These are phyloP conservation scores for Coluber constrictor DNA, from an alignment of 2,797 vertebrate genomes.

Conservation along the genomic window DNA sequence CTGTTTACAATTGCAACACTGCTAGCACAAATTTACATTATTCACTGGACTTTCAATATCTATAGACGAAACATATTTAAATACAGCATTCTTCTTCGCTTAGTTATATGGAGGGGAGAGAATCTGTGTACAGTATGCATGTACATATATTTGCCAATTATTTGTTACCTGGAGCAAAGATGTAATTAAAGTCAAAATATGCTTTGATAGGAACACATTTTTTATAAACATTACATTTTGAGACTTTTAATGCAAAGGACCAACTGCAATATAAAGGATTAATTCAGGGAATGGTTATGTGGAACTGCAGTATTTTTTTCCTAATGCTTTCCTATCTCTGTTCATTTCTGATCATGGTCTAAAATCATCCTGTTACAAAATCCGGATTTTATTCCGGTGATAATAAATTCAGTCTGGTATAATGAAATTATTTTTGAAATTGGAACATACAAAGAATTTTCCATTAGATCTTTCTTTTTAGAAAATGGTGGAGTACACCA, in stretches of 20 bases:
- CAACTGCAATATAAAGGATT: neutral
- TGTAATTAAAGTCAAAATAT: neutral
- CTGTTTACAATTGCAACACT: neutral
- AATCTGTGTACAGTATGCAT: neutral
- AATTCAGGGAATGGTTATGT: neutral
- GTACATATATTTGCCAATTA: neutral
- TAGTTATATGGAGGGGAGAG: neutral
- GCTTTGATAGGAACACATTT: neutral
- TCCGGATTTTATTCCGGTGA: neutral
- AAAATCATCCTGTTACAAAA: neutral
- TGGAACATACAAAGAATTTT: neutral
- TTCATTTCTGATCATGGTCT: neutral
- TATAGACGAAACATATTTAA: neutral
- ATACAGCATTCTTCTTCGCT: neutral
- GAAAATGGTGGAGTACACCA: neutral
- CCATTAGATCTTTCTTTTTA: neutral
- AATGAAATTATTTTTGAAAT: neutral
- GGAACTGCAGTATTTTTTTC: neutral
- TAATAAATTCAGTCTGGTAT: neutral
- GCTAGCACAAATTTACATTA: neutral
- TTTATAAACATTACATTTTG: neutral
- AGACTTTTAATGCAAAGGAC: neutral
- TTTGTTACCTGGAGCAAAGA: neutral
- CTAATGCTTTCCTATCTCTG: neutral
- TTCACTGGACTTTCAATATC: neutral